phyloP scores from a whole-genome alignment of 2,888 invertebrate species.

The Calameuta pallipes region DNA sequence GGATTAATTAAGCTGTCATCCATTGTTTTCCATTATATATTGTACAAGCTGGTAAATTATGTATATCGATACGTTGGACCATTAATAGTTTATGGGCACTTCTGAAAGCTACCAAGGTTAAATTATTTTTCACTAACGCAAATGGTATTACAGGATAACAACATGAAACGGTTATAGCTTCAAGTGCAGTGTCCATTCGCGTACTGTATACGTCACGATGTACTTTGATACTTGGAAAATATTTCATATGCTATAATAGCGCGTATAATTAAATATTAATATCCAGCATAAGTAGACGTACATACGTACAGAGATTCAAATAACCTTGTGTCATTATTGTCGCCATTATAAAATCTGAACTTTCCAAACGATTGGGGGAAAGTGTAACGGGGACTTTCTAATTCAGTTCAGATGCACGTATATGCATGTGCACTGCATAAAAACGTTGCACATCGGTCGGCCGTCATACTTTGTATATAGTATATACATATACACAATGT shows the following conservation, averaged over 20 bases:
- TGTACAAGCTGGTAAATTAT: neutral
- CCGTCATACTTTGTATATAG: neutral
- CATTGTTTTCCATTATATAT: neutral
- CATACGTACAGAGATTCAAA: no score
- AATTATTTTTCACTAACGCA: no score
- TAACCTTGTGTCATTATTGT: neutral
- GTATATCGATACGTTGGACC: neutral
- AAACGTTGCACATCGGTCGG: neutral
- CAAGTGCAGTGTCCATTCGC: no score
- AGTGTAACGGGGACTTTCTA: neutral
- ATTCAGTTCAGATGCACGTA: neutral
- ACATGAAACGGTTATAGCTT: no score
- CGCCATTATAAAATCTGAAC: neutral
- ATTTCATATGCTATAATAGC: no score
- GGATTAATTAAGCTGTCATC: neutral
- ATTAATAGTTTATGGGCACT: neutral
- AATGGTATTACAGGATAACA: no score
- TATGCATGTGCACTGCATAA: neutral
- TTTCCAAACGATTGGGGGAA: neutral
- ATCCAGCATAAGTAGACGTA: no score
- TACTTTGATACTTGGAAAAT: no score
- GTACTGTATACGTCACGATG: no score
- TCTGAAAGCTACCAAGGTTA: no score
- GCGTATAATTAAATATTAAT: no score
- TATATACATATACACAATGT: no score